These are phyloP conservation scores for Thoracochromis brauschi DNA, from an alignment of 2,113 vertebrate genomes.

Conservation along the genomic window DNA sequence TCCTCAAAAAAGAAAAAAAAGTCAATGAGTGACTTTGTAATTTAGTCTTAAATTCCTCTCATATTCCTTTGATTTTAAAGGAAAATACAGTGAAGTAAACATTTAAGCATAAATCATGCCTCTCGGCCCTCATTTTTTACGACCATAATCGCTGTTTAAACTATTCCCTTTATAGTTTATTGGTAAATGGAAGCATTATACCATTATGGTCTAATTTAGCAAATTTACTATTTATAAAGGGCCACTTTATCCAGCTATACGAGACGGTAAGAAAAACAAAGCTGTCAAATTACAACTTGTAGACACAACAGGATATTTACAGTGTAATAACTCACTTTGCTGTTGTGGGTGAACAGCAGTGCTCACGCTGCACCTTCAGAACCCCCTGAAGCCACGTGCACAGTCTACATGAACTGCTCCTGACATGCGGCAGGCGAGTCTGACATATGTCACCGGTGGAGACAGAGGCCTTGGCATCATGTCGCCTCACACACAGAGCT, in stretches of 20 bases:
- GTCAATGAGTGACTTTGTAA: neutral
- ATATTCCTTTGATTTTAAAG: neutral
- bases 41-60: neutral
- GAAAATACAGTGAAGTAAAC: neutral
- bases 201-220: neutral
- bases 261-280: neutral
- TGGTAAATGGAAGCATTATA: neutral
- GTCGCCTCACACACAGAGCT: constrained; percentile 56
- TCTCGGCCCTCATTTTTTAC: neutral
- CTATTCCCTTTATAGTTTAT: neutral
- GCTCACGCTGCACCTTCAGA: constrained; percentile 39
- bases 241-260: neutral
- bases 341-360: constrained; percentile 18
- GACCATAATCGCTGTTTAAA: neutral
- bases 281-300: neutral
- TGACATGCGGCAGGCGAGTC: constrained; percentile 57
- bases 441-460: constrained; percentile 65
- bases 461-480: constrained; percentile 58
- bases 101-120: neutral
- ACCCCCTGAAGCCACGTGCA: constrained; percentile 32
- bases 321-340: constrained; percentile 10
- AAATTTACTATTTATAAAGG: neutral
- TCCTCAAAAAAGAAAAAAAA: neutral
- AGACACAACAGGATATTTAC: neutral
- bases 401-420: constrained; percentile 56